Evolutionary conservation across 1,140 invertebrate species (phyloP).

Genomic region (Polyergus mexicanus): DNA sequence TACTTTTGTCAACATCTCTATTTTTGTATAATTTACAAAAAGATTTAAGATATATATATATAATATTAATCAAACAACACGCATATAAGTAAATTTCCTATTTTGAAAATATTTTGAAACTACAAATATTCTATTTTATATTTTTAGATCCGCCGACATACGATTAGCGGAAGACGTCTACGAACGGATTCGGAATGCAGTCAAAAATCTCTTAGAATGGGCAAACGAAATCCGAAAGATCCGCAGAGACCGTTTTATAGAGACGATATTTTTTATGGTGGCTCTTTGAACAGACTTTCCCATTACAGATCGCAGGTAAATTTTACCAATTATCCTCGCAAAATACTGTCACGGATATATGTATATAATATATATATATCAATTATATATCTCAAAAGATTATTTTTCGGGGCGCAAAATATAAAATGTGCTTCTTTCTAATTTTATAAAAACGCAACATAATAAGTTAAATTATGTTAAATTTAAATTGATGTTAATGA

Average conservation of each 20-base stretch:
- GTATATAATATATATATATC: neutral
- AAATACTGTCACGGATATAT: neutral
- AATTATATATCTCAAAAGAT: neutral
- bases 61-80: neutral
- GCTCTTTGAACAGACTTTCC: conserved; percentile 92
- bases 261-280: conserved; percentile 96
- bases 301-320: conserved; percentile 92
- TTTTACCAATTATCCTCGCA: neutral
- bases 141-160: conserved; percentile 88
- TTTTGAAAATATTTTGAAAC: neutral
- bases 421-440: neutral
- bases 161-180: conserved; percentile 86
- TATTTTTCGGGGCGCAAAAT: neutral
- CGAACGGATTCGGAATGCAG: conserved; percentile 84
- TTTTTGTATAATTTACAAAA: neutral
- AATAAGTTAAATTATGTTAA: neutral
- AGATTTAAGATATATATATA: neutral
- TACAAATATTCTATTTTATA: neutral
- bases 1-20: neutral
- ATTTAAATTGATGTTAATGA: neutral
- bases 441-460: neutral
- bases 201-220: conserved; percentile 81
- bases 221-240: conserved; percentile 81
- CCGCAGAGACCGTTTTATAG: conserved; percentile 92
- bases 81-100: neutral